Evolutionary conservation across 2,888 invertebrate genomes (phyloP), one percentile per base, ranked within the genome.

Genomic region (Xanthostigma xanthostigma): DNA sequence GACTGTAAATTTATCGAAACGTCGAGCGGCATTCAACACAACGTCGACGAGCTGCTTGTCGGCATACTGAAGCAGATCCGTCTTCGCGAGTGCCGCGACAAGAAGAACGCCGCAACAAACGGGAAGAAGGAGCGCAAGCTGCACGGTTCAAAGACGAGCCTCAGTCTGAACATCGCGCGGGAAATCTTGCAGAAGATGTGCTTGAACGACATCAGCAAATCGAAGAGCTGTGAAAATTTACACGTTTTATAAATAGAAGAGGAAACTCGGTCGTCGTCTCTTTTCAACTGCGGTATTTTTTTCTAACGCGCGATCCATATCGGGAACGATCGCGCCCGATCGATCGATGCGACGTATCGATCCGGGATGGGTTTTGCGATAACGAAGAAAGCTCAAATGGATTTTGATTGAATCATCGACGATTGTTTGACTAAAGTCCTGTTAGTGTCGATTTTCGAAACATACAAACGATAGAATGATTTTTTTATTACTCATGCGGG

Each of bases 1-100:
- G 90, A 91, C 66, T 86, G 87, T 68, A 94, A 94, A 69, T 93
- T 91, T 70, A 93, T 94, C 55, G 95, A 96, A 68, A 91, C 94
- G 0, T 95, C 94, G 1, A 89, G 91, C 49, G 94, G 93, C 1
- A 87, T 96, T 59, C 92, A 95, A 65, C 93, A 95, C 71, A 93
- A 94, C 63, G 92, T 96, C 14, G 95, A 96, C 66, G 95, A 96
- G 64, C 77, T 96, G 17, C 76, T 96, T 40, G 93, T 94, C 1
- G 95, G 95, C 3, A 82, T 92, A 55, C 75, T 95, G 42, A 92
- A 91, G 64, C 93, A 94, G 72, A 86, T 90, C 60, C 76, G 87
- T 3, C 70, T 88, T 46, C 78, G 87, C 53, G 86, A 86, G 62
- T 77, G 72, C 48, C 72, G 84, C 27, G 84, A 82, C 57, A 84